phyloP scores from a whole-genome alignment of 2,113 vertebrate genomes.

The Numenius arquata region DNA sequence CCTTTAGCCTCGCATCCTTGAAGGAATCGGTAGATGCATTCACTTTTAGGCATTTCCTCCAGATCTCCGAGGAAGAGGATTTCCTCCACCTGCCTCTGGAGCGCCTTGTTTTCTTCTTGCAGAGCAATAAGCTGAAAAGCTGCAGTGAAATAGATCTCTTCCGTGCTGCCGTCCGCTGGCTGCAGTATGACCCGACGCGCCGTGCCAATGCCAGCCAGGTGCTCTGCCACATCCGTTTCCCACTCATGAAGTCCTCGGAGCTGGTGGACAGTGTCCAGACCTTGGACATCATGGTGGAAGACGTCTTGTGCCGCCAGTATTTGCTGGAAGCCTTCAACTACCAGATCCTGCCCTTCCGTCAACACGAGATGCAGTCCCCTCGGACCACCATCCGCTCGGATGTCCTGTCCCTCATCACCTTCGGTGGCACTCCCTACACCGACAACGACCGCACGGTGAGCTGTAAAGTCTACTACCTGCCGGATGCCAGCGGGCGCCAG shows the following conservation, averaged over 20 bases:
- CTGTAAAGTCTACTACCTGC: slow-evolving; percentile 85
- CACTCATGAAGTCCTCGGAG: slow-evolving; percentile 92
- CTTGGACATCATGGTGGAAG: slow-evolving; percentile 95
- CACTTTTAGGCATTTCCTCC: slow-evolving; percentile 94
- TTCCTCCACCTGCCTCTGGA: slow-evolving; percentile 94
- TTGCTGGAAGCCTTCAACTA: slow-evolving; percentile 97
- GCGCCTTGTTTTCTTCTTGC: slow-evolving; percentile 93
- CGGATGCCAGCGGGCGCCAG: slow-evolving; percentile 79
- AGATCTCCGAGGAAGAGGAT: slow-evolving; percentile 94
- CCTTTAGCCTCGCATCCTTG: slow-evolving; percentile 92
- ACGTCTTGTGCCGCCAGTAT: slow-evolving; percentile 89
- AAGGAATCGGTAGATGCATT: slow-evolving; percentile 93
- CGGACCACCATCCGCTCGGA: slow-evolving; percentile 89
- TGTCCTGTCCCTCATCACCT: slow-evolving; percentile 83
- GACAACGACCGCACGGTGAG: slow-evolving; percentile 93
- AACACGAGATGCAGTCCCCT: slow-evolving; percentile 93
- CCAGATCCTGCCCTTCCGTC: slow-evolving; percentile 94
- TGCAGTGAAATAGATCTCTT: slow-evolving; percentile 94
- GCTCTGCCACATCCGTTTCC: slow-evolving; percentile 93
- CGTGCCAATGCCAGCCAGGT: slow-evolving; percentile 82
- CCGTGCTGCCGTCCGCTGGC: slow-evolving; percentile 88
- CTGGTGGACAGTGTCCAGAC: slow-evolving; percentile 96
- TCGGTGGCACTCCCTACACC: slow-evolving; percentile 94
- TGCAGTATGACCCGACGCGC: slow-evolving; percentile 82
- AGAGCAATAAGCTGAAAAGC: slow-evolving; percentile 93